Percentiles rank a stretch among this genome's conserved stretches.
These are phyloP conservation scores for Delphinus delphis DNA, from an alignment of 2,113 vertebrate species.

Conservation along the genomic window DNA sequence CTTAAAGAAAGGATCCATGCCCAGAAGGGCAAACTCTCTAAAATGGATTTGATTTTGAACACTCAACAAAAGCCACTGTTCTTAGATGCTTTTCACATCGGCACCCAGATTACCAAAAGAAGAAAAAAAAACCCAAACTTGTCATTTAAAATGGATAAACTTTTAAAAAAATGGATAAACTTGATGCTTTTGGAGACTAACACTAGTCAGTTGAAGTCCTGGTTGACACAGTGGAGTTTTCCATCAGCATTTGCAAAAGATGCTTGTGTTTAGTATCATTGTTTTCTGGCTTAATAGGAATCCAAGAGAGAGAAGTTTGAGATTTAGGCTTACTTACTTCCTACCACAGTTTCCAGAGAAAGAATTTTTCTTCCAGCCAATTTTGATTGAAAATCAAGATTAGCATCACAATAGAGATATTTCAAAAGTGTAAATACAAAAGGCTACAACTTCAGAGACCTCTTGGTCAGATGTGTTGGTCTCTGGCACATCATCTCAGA, in stretches of 20 bases:
- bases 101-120: not conserved
- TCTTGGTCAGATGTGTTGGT: constrained; percentile 68
- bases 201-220: constrained; percentile 21
- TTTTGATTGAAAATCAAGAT: constrained; percentile 83
- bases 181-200: not conserved
- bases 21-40: not conserved
- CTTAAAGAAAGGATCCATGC: constrained; percentile 33
- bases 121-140: not conserved
- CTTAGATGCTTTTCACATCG: not conserved
- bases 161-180: not conserved
- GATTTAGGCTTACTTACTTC: constrained; percentile 74
- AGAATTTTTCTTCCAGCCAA: constrained; percentile 55
- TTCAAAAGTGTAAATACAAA: constrained; percentile 86
- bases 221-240: constrained; percentile 9
- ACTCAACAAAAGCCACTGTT: not conserved
- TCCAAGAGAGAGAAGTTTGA: constrained; percentile 57
- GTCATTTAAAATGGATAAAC: not conserved
- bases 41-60: constrained; percentile 27
- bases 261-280: not conserved
- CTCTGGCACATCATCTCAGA: constrained; percentile 65
- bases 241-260: not conserved
- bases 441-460: constrained; percentile 82
- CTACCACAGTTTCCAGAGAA: constrained; percentile 71
- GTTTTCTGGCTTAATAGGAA: constrained; percentile 61
- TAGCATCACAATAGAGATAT: constrained; percentile 88